Evolutionary conservation across 2,888 invertebrate genomes (phyloP).

Genomic region (Chymomyza amoena): DNA sequence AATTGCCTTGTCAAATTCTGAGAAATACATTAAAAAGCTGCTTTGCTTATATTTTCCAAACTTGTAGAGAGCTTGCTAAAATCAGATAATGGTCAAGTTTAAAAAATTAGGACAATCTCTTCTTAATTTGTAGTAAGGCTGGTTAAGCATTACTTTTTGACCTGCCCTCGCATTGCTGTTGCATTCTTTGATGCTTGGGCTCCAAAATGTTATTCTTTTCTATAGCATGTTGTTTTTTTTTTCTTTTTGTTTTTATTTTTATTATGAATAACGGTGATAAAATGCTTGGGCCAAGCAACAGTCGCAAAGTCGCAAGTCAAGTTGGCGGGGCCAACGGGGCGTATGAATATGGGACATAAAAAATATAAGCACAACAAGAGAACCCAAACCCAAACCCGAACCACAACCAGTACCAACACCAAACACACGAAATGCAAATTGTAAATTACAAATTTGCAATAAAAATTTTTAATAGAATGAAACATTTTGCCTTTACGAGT

Average conservation of each 20-base stretch:
- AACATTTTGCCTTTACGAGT: conserved; percentile 75
- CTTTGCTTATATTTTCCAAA: too few species aligned
- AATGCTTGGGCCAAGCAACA: conserved; percentile 45
- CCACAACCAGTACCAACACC: conserved; percentile 12
- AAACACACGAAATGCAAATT: conserved; percentile 76
- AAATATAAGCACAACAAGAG: conserved; percentile 10
- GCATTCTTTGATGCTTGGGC: conserved; percentile 42
- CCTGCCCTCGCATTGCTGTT: conserved; percentile 7
- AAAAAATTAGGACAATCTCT: too few species aligned
- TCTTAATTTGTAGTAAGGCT: not conserved
- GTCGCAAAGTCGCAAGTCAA: conserved; percentile 37
- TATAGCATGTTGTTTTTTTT: conserved; percentile 58
- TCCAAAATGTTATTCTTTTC: conserved; percentile 73
- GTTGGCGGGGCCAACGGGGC: conserved; percentile 14
- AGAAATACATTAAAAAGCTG: too few species aligned
- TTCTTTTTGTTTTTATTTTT: conserved; percentile 47
- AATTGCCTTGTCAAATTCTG: too few species aligned
- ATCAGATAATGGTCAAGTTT: too few species aligned
- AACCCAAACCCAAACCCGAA: not conserved
- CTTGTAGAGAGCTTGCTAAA: too few species aligned
- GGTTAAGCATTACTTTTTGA: not conserved
- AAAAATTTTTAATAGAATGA: conserved; percentile 77
- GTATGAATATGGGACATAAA: conserved; percentile 43
- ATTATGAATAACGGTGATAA: conserved; percentile 74
- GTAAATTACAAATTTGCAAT: conserved; percentile 78